Conservation (phyloP, 2,888 invertebrate genomes). For the Drosophila ezoana region DNA sequence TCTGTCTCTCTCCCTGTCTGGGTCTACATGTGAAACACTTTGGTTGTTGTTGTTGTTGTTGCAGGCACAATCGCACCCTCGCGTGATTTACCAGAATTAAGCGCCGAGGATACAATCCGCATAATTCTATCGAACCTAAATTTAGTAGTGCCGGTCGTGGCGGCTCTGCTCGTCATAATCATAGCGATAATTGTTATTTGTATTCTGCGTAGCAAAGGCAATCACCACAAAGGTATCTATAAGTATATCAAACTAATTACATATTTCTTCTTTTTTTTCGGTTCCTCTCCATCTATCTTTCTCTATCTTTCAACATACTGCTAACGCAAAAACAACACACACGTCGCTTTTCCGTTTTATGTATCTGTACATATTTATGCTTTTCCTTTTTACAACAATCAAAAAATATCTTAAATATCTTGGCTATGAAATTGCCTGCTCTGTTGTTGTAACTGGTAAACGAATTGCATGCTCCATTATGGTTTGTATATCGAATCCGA, state of each 20-base stretch:
- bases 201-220: conserved; percentile 94
- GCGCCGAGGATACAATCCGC: conserved; percentile 93
- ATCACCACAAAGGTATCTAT: conserved; percentile 92
- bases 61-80: conserved; percentile 97
- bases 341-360: conserved; percentile 12
- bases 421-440: conserved; percentile 52
- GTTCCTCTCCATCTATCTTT: conserved; percentile 46
- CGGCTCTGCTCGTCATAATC: conserved; percentile 95
- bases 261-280: conserved; percentile 61
- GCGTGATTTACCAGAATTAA: conserved; percentile 92
- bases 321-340: conserved; percentile 37
- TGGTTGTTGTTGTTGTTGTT: conserved; percentile 87
- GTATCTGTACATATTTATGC: background rate
- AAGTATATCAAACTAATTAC: conserved; percentile 75
- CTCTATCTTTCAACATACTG: conserved; percentile 43
- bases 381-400: background rate
- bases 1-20: conserved; percentile 28
- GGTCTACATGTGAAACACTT: conserved; percentile 66
- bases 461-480: conserved; percentile 46
- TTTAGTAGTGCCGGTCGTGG: conserved; percentile 96
- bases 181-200: conserved; percentile 97
- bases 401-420: conserved; percentile 35
- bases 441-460: conserved; percentile 57
- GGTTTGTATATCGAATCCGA: conserved; percentile 23
- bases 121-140: conserved; percentile 95